Evolutionary conservation across 37 sponge, comb jelly and placozoan species (phyloP).

Genomic region (Halichondria panicea): DNA sequence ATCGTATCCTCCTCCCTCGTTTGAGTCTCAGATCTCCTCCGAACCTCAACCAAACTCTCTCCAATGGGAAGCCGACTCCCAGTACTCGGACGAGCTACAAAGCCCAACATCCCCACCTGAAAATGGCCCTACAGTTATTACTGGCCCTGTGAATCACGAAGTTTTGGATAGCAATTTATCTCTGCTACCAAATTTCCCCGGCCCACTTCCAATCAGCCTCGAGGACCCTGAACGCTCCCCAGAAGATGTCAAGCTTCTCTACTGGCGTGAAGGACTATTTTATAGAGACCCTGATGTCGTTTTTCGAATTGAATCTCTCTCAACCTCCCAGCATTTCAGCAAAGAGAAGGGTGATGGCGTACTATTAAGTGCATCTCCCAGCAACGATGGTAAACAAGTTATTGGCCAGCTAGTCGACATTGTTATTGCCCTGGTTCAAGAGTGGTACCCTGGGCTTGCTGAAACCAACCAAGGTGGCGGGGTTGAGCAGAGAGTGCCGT

Average conservation of each 20-base stretch:
- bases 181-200: constrained; percentile 9
- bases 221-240: no score
- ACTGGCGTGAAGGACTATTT: constrained; percentile 69
- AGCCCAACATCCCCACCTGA: no score
- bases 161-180: neutral
- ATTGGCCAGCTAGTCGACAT: constrained; percentile 63
- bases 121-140: no score
- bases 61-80: neutral
- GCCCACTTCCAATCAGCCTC: neutral
- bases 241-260: constrained; percentile 15
- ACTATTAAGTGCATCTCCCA: constrained; percentile 39
- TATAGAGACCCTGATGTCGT: constrained; percentile 36
- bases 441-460: constrained; percentile 75
- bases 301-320: constrained; percentile 58
- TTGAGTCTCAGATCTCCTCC: no score
- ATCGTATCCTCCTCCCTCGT: neutral
- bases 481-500: constrained; percentile 51
- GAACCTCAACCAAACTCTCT: neutral
- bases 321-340: neutral
- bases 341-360: constrained; percentile 47
- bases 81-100: neutral
- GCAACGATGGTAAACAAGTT: constrained; percentile 35
- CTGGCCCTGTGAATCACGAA: neutral
- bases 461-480: constrained; percentile 4
- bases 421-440: constrained; percentile 40